Base-by-base conservation (phyloP, 2,113 vertebrate species). In the Oncorhynchus mykiss region DNA sequence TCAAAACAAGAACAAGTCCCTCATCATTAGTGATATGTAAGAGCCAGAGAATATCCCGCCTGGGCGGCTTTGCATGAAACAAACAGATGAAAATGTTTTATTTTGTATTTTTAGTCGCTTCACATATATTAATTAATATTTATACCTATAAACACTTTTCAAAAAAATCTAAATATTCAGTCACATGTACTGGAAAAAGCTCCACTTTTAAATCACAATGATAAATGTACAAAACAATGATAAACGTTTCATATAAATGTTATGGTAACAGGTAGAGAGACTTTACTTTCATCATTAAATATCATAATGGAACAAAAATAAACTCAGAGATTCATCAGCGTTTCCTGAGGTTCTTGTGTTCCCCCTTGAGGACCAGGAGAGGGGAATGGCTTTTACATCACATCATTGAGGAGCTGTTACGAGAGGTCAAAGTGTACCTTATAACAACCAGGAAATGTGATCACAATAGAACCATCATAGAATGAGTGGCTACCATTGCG, bases 101-200 rank as follows among this genome's bases (percentile, higher is more conserved):
- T 91, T 92, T 90, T 90, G 87, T 91, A 73, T 93, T 93, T 66
- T 93, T 92, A 91, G 94, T 94, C 94, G 95, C 94, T 94, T 96
- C 95, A 99, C 97, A 94, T 94, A 94, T 92, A 93, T 91, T 91
- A 91, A 93, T 92, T 92, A 92, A 93, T 94, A 93, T 93, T 87
- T 91, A 94, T 93, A 93, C 91, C 88, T 93, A 96, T 95, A 96
- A 95, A 98, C 96, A 97, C 95, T 97, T 94, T 85, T 89, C 96
- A 95, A 95, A 93, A 95, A 93, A 96, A 95, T 94, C 93, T 93
- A 98, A 97, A 95, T 96, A 96, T 95, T 97, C 94, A 98, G 95
- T 96, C 97, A 99, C 97, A 93, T 94, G 94, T 97, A 97, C 96
- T 94, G 95, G 95, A 94, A 96, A 45, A 93, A 96, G 90, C 91